Conservation (phyloP, 2,888 invertebrate species). For the Volucella bombylans region DNA sequence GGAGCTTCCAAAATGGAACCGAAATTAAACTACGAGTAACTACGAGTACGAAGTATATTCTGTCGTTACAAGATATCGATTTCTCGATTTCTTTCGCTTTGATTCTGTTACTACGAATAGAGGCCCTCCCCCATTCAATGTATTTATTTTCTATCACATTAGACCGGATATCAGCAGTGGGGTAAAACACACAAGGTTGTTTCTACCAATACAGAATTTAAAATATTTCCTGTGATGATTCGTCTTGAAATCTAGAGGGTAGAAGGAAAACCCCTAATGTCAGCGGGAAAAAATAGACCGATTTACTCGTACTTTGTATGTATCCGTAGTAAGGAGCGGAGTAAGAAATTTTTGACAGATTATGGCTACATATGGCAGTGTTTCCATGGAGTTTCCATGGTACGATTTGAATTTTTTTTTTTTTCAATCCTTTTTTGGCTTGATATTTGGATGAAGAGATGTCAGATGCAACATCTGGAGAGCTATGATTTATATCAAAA, state of each 20-base stretch:
- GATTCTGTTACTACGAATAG: background rate
- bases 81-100: constrained; percentile 28
- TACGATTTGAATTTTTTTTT: background rate
- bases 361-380: constrained; percentile 28
- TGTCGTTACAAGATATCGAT: constrained; percentile 50
- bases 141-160: constrained; percentile 52
- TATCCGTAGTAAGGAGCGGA: background rate
- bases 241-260: background rate
- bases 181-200: constrained; percentile 48
- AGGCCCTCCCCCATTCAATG: background rate
- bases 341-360: constrained; percentile 14
- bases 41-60: constrained; percentile 8
- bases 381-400: background rate
- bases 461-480: constrained; percentile 19
- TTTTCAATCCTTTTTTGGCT: constrained; percentile 6
- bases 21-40: constrained; percentile 57
- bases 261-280: constrained; percentile 5
- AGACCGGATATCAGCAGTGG: constrained; percentile 24
- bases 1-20: constrained; percentile 41
- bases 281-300: constrained; percentile 21
- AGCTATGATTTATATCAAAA: background rate
- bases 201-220: background rate
- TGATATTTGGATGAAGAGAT: background rate
- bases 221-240: background rate
- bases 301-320: background rate